A percentile compares a stretch with the other conserved stretches of the same genome.
Conservation (phyloP, 2,797 vertebrate species). For the Florisuga fusca region DNA sequence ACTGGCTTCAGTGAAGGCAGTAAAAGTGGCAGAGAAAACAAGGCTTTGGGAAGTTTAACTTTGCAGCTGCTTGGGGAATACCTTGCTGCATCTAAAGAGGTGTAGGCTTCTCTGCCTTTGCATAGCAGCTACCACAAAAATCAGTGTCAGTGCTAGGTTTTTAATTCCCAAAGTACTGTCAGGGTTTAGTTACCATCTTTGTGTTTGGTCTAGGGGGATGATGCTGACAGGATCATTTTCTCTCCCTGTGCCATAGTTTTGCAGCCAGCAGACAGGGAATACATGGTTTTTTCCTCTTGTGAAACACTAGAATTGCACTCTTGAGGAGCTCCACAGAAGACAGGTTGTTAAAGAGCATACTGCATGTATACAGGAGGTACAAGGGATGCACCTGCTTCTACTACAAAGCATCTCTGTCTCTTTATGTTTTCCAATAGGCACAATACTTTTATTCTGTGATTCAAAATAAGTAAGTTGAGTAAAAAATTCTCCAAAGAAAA, state of each 20-base stretch:
- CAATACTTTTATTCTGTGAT: background rate
- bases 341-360: background rate
- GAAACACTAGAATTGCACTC: background rate
- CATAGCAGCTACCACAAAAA: background rate
- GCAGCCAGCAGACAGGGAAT: background rate
- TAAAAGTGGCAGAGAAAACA: background rate
- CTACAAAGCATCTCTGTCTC: background rate
- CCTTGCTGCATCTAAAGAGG: background rate
- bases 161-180: background rate
- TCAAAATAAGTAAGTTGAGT: background rate
- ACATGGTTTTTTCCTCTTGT: background rate
- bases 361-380: background rate
- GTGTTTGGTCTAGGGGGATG: background rate
- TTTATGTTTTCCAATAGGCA: background rate
- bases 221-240: background rate
- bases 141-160: background rate
- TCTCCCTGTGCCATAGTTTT: background rate
- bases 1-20: background rate
- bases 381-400: background rate
- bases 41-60: background rate
- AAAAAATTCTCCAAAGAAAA: background rate
- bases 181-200: background rate
- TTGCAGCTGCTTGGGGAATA: background rate
- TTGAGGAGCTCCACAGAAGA: background rate
- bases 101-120: background rate